Conservation (phyloP, 2,113 vertebrate genomes). For the Oxygymnocypris stewartii region DNA sequence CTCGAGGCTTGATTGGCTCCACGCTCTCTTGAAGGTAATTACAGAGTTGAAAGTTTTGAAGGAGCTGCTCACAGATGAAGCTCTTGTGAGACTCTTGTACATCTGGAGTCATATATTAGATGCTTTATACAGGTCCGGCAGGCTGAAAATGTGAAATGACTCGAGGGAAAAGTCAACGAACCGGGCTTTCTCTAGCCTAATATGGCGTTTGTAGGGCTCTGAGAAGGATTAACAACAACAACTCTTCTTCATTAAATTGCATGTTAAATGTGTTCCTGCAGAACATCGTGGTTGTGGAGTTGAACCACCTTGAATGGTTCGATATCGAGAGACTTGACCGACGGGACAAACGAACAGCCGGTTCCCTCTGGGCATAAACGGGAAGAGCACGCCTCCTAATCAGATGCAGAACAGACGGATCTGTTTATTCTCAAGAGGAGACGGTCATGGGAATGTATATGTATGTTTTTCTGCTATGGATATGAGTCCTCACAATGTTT, state of each 20-base stretch:
- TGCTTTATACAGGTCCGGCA: not conserved
- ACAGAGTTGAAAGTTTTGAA: not conserved
- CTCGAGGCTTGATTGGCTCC: not conserved
- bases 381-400: not conserved
- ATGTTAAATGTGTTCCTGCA: not conserved
- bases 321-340: not conserved
- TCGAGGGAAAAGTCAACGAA: not conserved
- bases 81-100: not conserved
- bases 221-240: not conserved
- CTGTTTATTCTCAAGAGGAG: not conserved
- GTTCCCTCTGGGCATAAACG: slow-evolving; percentile 5
- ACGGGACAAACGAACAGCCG: not conserved
- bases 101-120: not conserved
- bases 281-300: not conserved
- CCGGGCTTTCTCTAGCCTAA: not conserved
- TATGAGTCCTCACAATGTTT: not conserved
- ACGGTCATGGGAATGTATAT: not conserved
- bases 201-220: not conserved
- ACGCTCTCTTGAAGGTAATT: not conserved
- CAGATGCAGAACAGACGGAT: slow-evolving; percentile 9
- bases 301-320: not conserved
- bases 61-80: not conserved
- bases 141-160: not conserved
- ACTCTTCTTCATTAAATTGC: not conserved
- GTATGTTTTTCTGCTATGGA: not conserved